phyloP scores from a whole-genome alignment of 2,113 vertebrate species.

The Emydocephalus ijimae region DNA sequence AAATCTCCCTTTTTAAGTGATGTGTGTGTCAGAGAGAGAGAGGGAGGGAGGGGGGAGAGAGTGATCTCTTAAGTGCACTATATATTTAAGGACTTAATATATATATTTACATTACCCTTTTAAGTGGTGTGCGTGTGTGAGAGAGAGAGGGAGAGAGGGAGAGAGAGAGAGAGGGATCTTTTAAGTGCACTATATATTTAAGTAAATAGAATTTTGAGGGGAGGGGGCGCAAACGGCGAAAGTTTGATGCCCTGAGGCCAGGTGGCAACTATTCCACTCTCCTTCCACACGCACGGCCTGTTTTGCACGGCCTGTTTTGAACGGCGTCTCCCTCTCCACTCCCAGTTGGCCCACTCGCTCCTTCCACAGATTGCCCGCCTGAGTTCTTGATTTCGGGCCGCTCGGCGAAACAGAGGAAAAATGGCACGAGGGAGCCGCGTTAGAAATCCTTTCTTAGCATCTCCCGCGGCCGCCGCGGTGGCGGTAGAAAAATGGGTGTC shows the following conservation, averaged over 20 bases:
- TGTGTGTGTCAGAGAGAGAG: too few species aligned
- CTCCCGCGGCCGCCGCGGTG: neutral
- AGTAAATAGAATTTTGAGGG: neutral
- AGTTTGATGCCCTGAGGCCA: neutral
- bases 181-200: too few species aligned
- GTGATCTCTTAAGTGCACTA: too few species aligned
- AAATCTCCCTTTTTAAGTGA: too few species aligned
- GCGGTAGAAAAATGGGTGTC: neutral
- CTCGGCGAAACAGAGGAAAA: too few species aligned
- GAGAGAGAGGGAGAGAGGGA: too few species aligned
- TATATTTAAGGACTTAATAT: too few species aligned
- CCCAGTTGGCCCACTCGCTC: neutral
- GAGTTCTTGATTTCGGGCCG: neutral
- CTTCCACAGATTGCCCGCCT: neutral
- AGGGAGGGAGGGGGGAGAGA: too few species aligned
- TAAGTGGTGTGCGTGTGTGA: too few species aligned
- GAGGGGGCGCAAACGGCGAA: neutral
- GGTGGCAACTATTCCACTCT: neutral
- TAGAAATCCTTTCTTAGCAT: neutral
- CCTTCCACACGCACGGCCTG: neutral
- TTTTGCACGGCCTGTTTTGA: too few species aligned
- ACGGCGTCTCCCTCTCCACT: neutral
- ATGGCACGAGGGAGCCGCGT: neutral
- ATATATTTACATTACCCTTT: too few species aligned
- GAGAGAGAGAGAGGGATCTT: too few species aligned